Evolutionary conservation across 2,888 invertebrate genomes (phyloP).

Genomic region (Diarsia dahlii): DNA sequence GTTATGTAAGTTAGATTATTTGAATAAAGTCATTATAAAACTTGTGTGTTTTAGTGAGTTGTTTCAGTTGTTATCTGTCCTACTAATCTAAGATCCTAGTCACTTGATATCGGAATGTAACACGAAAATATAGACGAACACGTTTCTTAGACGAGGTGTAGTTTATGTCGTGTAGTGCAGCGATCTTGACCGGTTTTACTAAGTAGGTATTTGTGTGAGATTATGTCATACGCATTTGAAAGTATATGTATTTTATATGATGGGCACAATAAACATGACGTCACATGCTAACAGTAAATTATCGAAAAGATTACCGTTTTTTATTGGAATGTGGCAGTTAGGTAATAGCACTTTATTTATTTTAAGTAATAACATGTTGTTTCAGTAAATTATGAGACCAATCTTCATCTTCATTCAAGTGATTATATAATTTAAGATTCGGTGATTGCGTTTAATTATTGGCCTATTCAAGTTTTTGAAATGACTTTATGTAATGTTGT

Average conservation of each 20-base stretch:
- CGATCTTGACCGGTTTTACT: slow-evolving; percentile 62
- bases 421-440: slow-evolving; percentile 65
- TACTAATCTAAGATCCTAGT: slow-evolving; percentile 24
- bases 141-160: slow-evolving; percentile 45
- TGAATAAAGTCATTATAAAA: slow-evolving; percentile 12
- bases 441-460: slow-evolving; percentile 66
- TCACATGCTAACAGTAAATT: slow-evolving; percentile 24
- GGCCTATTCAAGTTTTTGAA: slow-evolving; percentile 61
- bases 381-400: slow-evolving; percentile 43
- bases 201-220: slow-evolving; percentile 24
- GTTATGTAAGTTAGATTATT: slow-evolving; percentile 16
- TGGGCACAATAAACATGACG: not conserved
- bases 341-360: slow-evolving; percentile 46
- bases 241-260: slow-evolving; percentile 36
- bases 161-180: slow-evolving; percentile 26
- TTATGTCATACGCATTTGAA: slow-evolving; percentile 60
- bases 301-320: not conserved
- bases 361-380: slow-evolving; percentile 47
- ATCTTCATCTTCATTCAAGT: slow-evolving; percentile 43
- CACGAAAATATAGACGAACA: slow-evolving; percentile 27
- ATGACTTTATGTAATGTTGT: slow-evolving; percentile 67
- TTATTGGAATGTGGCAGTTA: slow-evolving; percentile 34
- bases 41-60: slow-evolving; percentile 10
- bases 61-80: slow-evolving; percentile 7
- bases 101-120: slow-evolving; percentile 38